phyloP scores from a whole-genome alignment of 2,797 vertebrate genomes.

The Sylvia borin region DNA sequence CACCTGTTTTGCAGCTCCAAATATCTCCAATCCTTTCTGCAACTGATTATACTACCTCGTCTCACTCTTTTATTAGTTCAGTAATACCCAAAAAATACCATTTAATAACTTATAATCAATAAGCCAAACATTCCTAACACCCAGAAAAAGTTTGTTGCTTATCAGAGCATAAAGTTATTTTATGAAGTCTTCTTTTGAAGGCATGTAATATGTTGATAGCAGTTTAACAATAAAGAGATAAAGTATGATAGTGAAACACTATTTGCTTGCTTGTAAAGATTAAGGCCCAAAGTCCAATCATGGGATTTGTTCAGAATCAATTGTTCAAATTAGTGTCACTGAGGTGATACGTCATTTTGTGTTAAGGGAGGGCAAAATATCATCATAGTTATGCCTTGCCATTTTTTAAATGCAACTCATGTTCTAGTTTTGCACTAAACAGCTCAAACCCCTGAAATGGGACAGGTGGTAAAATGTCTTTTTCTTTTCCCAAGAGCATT shows the following conservation, averaged over 20 bases:
- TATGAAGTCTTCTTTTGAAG: not conserved
- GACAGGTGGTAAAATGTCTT: not conserved
- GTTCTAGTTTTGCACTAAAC: not conserved
- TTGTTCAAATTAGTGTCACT: not conserved
- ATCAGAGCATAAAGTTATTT: not conserved
- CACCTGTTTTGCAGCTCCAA: not conserved
- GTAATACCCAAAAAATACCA: not conserved
- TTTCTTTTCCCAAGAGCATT: not conserved
- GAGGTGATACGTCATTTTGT: not conserved
- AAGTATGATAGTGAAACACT: not conserved
- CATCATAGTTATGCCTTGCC: not conserved
- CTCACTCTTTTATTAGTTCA: not conserved
- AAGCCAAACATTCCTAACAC: not conserved
- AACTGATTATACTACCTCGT: not conserved
- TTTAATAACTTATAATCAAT: not conserved
- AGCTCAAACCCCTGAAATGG: not conserved
- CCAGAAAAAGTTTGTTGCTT: not conserved
- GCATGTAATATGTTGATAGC: not conserved
- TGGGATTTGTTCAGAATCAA: not conserved
- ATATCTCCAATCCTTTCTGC: not conserved
- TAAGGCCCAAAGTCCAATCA: not conserved
- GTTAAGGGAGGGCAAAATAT: not conserved
- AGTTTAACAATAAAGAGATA: not conserved
- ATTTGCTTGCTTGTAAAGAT: not conserved
- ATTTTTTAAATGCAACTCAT: not conserved